Base-by-base conservation (phyloP, 2,888 invertebrate genomes). In the Abscondita cerata region DNA sequence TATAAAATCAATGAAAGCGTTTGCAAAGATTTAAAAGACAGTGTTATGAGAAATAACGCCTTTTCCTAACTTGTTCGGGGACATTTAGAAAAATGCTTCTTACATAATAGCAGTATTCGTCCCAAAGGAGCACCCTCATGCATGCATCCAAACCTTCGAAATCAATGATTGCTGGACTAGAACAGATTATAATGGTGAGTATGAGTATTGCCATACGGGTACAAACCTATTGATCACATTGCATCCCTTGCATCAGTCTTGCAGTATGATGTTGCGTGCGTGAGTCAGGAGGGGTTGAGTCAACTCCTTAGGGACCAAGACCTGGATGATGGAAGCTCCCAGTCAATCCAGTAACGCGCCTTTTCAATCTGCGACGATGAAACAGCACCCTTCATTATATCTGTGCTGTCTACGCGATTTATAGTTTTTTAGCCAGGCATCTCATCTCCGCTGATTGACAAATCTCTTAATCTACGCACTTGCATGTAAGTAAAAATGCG, bases 271-370 rank as follows among this genome's bases (percentile, higher is more conserved):
- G 59, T 65, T 65, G 65, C 68, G 70, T 72, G 75, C 71, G 72
- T 75, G 76, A 73, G 74, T 75, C 73, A 75, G 69, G 66, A 69
- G 68, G 72, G 73, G 73, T 74, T 75, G 75, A 73, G 70, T 75
- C 72, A 75, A 76, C 71, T 77, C 78, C 78, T 75, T 57, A 33
- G 76, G 78, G 79, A 78, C 69, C 64, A 61, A 72, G 76, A 74
- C 73, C 73, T 74, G 76, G 77, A 78, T 78, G 79, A 78, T 78
- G 78, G 78, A 78, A 75, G 75, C 75, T 73, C 72, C 73, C 73
- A 78, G 77, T 78, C 79, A 78, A 78, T 79, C 77, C 76, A 75
- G 78, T 78, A 76, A 78, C 78, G 78, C 77, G 77, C 74, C 78
- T 78, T 79, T 79, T 79, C 79, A 79, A 78, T 78, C 78, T 78